Base-by-base conservation (phyloP, 92 coral and sea anemone genomes). In the Ricordea florida region DNA sequence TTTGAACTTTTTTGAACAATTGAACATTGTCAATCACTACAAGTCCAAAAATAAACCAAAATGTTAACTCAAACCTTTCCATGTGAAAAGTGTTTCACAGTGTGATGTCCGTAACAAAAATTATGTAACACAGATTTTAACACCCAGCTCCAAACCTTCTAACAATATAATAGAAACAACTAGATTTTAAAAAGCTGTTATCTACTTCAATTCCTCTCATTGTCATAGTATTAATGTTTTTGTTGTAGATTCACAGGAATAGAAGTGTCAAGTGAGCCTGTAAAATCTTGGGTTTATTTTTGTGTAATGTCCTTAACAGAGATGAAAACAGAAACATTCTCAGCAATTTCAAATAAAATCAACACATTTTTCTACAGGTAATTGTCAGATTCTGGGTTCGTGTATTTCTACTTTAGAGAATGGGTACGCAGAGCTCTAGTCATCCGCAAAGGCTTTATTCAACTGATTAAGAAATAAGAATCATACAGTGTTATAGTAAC, bases 211-310 rank as follows among this genome's bases (percentile, higher is more conserved):
- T 59, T 57, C 47, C 5, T 59, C 2, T 59, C 46, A 59, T 23
- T 20, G 23, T 34, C 4, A 35, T 6, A 11, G 45, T 5, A 7
- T 28, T 34, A 4, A 6, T 34, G 66, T 59, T 32, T 18, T 15
- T 6, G 15, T 0, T 34, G 66, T 59, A 2, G 37, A 59, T 59
- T 59, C 66, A 59, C 66, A 59, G 66, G 66, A 36, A 59, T 34
- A 59, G 46, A 2, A 34, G 66, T 59, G 43, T 59, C 47, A 16
- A 59, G 66, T 33, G 66, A 59, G 10, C 66, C 9, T 36, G 4
- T 16, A 35, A 59, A 59, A 59, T 36, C 31, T 0, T 59, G 1
- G 66, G 66, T 59, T 59, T 28, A 17, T 59, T 59, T 59, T 59
- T 34, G 3, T 53, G 61, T 53, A 53, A 53, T 53, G 61, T 53